Evolutionary conservation across 2,888 invertebrate species (phyloP).

Genomic region (Prosopocoilus inquinatus): DNA sequence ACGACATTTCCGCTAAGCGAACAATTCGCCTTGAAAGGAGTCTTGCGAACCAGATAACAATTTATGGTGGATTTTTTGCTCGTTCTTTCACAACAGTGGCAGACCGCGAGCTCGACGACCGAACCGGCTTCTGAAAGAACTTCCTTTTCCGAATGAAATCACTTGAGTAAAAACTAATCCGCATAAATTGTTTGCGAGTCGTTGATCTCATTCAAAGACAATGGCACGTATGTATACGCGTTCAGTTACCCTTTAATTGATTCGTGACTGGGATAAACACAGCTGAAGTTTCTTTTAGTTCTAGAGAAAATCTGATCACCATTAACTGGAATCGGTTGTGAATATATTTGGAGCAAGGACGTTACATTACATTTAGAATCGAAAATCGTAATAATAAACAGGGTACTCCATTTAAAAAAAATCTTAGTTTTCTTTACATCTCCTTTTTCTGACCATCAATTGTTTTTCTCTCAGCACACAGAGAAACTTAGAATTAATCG

Average conservation of each 20-base stretch:
- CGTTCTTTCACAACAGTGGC: background rate
- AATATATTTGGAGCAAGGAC: no score
- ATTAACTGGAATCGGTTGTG: no score
- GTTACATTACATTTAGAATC: no score
- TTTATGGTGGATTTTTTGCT: background rate
- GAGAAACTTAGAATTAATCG: no score
- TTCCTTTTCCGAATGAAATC: conserved; percentile 33
- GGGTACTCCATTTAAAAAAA: no score
- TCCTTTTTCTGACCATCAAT: no score
- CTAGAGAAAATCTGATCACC: no score
- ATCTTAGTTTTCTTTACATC: no score
- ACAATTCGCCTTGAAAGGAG: background rate
- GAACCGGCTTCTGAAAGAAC: conserved; percentile 21
- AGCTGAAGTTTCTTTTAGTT: no score
- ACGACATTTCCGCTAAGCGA: conserved; percentile 3
- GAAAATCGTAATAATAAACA: no score
- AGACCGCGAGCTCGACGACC: conserved; percentile 1
- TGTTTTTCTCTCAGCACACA: no score
- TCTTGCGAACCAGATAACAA: background rate
- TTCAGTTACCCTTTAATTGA: background rate
- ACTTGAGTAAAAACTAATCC: conserved; percentile 20
- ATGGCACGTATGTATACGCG: conserved; percentile 1
- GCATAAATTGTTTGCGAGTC: conserved; percentile 24
- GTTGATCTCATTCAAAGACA: conserved; percentile 17
- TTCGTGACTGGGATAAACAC: no score